Base-by-base conservation (phyloP, 1,140 invertebrate genomes). In the Lepidurus apus region DNA sequence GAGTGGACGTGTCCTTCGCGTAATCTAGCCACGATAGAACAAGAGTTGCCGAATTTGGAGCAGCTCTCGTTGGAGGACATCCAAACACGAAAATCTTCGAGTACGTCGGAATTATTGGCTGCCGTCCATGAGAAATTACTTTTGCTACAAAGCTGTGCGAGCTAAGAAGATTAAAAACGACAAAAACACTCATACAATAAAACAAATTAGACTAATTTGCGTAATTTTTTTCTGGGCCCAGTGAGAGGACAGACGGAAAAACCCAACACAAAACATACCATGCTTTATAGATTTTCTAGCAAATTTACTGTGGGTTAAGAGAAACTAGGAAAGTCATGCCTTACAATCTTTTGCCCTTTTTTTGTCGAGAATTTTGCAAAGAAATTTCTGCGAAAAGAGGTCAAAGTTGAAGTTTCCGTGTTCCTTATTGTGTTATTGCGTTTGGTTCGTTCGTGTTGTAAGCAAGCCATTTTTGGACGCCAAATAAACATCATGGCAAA, bases 41-140 rank as follows among this genome's bases (percentile, higher is more conserved):
- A 65, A 9, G 53, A 65, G 13, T 65, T 65, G 13, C 53, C 53
- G 17, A 65, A 65, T 65, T 65, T 65, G 53, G 53, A 65, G 17
- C 53, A 65, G 53, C 53, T 65, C n/a, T 65, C 53, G 5, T 65
- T 65, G 53, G 53, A 65, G 17, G 53, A 65, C 53, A 13, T 65
- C 53, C 53, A 65, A 65, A 65, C 53, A 65, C 8, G 53, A 13
- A 65, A 65, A 17, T 13, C 53, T 13, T 13, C 1, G 9, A 21
- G 17, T 65, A 65, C 53, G 21, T 65, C 53, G 53, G 53, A 65
- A 65, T 65, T 65, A 65, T 65, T 65, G 53, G 53, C 53, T 65
- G 53, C 53, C 53, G 53, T 65, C 53, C 53, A 65, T 65, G 53
- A 21, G 13, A 65, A 65, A 65, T 9, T 3, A 65, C 9, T 65